These are phyloP conservation scores for Macaria liturata DNA, from an alignment of 2,888 invertebrate species.

Conservation along the genomic window DNA sequence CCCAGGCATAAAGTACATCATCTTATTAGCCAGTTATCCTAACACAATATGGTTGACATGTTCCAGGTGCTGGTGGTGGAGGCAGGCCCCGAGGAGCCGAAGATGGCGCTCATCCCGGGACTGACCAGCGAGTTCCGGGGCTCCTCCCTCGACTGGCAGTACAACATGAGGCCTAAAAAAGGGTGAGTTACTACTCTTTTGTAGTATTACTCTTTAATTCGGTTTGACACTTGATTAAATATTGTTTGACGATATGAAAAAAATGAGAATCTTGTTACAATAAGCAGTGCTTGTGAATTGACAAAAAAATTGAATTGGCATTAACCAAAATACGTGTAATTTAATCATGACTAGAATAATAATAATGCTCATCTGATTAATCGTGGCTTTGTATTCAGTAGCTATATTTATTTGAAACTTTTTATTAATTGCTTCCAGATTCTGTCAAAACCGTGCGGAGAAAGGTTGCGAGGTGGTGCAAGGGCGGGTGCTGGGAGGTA, in stretches of 20 bases:
- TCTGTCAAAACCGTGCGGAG: slow-evolving; percentile 64
- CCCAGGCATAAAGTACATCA: too few relatives aligned
- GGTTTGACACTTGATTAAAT: too few relatives aligned
- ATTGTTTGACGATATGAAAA: too few relatives aligned
- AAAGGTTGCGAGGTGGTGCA: slow-evolving; percentile 71
- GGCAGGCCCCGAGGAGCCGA: slow-evolving; percentile 72
- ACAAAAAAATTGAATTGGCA: too few relatives aligned
- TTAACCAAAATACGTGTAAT: too few relatives aligned
- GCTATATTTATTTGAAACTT: too few relatives aligned
- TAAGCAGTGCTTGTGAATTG: too few relatives aligned
- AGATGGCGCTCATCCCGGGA: slow-evolving; percentile 70
- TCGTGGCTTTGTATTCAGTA: too few relatives aligned
- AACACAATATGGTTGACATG: neutral
- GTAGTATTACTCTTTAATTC: too few relatives aligned
- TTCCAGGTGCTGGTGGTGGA: slow-evolving; percentile 64
- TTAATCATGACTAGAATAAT: too few relatives aligned
- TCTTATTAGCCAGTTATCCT: neutral
- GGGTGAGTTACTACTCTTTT: slow-evolving; percentile 53
- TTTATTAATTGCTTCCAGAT: slow-evolving; percentile 44
- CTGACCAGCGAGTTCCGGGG: slow-evolving; percentile 73
- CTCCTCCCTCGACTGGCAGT: slow-evolving; percentile 71
- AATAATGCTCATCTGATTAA: too few relatives aligned
- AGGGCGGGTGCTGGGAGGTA: slow-evolving; percentile 72
- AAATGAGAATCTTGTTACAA: too few relatives aligned
- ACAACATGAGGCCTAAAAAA: slow-evolving; percentile 69